Evolutionary conservation across 2,888 invertebrate genomes (phyloP), one percentile per base, ranked within the genome.

Genomic region (Leptinotarsa tumamoca): DNA sequence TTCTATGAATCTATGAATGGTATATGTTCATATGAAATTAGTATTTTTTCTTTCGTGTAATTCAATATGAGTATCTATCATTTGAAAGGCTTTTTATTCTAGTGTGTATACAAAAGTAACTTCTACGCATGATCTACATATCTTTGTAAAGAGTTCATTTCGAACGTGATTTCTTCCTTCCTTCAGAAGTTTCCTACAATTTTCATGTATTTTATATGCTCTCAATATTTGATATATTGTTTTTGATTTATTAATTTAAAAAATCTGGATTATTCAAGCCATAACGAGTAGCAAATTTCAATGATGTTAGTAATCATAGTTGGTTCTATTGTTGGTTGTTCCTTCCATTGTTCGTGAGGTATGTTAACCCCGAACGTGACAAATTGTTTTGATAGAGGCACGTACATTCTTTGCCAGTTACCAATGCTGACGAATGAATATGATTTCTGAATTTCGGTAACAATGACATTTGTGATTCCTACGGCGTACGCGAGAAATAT

Each of bases 331-430:
- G 72, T 72, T 67, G 21, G 54, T 63, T 72, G 72, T 72, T 72
- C 72, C 67, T 68, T 71, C 70, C 72, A 75, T 75, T 75, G 75
- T 75, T 66, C 69, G 67, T 50, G 70, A 75, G 52, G 75, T 75
- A 67, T 75, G 75, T 75, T 75, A 69, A 75, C 75, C 75, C 72
- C 58, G 67, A 67, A 75, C 75, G 75, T 75, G 75, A 72, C 51
- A 69, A 58, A 69, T 69, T 69, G 72, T 27, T 43, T 56, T 66
- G 68, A 75, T 70, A 27, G 63, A 61, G 67, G 67, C 74, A 43
- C 56, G 71, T 69, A 67, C 72, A 72, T 70, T 72, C 69, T 52
- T 72, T 69, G 66, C 72, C 68, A 68, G 52, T 68, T 52, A 51
- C 56, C 43, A 67, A 70, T 58, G 21, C 52, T 68, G 58, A 69